phyloP scores from a whole-genome alignment of 2,888 invertebrate genomes.

The Punctoribates punctum region DNA sequence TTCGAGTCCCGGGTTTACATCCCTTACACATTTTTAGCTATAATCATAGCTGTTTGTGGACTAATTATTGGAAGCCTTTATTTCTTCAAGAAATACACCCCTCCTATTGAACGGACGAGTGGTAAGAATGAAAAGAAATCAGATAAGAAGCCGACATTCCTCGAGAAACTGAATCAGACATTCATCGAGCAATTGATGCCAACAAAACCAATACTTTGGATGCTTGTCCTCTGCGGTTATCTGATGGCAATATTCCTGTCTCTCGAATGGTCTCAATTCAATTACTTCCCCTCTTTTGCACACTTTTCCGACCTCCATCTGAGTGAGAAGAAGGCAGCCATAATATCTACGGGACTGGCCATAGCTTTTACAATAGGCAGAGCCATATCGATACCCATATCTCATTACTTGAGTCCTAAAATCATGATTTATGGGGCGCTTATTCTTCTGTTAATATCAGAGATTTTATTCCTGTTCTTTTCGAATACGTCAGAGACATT shows the following conservation, averaged over 20 bases:
- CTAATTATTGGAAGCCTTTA: not conserved
- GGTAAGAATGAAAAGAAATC: not conserved
- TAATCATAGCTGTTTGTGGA: not conserved
- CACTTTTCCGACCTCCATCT: not conserved
- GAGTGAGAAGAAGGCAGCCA: not conserved
- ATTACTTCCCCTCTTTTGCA: conserved; percentile 17
- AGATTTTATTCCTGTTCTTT: not conserved
- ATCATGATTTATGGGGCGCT: not conserved
- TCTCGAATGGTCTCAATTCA: conserved; percentile 1
- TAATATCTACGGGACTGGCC: conserved; percentile 15
- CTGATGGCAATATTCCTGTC: not conserved
- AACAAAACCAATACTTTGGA: not conserved
- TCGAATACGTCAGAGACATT: not conserved
- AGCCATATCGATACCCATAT: not conserved
- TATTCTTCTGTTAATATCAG: not conserved
- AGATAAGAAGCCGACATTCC: not conserved
- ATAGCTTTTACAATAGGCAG: not conserved
- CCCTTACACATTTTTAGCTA: not conserved
- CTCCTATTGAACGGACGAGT: not conserved
- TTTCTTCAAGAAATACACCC: not conserved
- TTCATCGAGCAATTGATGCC: conserved; percentile 2
- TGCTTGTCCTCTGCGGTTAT: not conserved
- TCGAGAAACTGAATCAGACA: not conserved
- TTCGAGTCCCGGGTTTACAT: not conserved
- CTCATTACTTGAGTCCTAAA: not conserved